Percentiles rank a stretch among this genome's conserved stretches.
These are phyloP conservation scores for Tenthredo mesomela DNA, from an alignment of 2,888 invertebrate species.

Conservation along the genomic window DNA sequence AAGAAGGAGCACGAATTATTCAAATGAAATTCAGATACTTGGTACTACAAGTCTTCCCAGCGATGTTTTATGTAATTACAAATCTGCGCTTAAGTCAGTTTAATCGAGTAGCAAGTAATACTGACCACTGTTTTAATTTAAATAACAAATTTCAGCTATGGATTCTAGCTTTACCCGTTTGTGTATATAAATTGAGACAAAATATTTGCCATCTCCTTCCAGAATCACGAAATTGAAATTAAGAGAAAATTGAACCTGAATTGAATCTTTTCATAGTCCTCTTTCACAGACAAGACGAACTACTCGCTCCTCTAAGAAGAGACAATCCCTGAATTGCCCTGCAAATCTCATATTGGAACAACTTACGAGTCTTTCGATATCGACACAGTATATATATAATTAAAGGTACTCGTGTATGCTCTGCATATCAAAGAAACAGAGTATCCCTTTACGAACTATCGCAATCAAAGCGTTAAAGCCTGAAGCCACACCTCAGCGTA, in stretches of 20 bases:
- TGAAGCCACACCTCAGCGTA: slow-evolving; percentile 31
- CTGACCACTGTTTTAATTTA: not conserved
- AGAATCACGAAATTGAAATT: not conserved
- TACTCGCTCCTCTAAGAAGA: not conserved
- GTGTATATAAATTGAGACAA: no score
- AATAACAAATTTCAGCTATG: not conserved
- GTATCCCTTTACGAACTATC: not conserved
- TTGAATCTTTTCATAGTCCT: not conserved
- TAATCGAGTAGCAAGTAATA: not conserved
- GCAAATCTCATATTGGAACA: not conserved
- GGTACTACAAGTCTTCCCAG: not conserved
- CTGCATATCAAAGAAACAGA: not conserved
- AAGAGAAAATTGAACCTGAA: no score
- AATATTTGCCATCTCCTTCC: not conserved
- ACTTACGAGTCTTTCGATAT: not conserved
- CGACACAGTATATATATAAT: not conserved
- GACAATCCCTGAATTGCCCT: not conserved
- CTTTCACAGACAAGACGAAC: no score
- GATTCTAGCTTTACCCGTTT: no score
- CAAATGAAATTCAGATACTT: slow-evolving; percentile 28
- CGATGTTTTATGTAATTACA: slow-evolving; percentile 29
- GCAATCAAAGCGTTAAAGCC: not conserved
- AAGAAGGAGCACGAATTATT: slow-evolving; percentile 1
- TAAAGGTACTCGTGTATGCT: not conserved
- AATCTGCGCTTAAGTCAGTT: not conserved